Evolutionary conservation across 1,140 invertebrate genomes (phyloP), one percentile per base, ranked within the genome.

Genomic region (Nasonia giraulti): DNA sequence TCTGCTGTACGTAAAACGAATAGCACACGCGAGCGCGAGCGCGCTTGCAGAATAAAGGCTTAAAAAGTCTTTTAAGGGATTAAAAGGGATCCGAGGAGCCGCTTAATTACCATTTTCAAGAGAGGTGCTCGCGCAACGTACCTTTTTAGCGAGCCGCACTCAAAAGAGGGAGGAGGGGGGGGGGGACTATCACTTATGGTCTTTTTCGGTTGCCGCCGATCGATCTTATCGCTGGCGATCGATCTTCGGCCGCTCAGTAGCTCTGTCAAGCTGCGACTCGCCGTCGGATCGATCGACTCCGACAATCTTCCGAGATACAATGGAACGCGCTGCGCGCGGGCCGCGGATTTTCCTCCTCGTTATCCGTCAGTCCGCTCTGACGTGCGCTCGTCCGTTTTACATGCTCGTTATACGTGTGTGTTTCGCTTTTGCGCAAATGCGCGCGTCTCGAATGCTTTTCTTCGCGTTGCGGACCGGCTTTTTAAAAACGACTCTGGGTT

Each of bases 161-260:
- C 37, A 3, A 12, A 12, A 80, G n/a, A 47, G 68, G 71, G 50
- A 80, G 14, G 14, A n/a, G 3, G 17, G 33, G 17, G 1, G 23
- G 77, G 10, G 27, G 5, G 66, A 68, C 77, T 80, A 76, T 85
- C 68, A 81, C 78, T 80, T 82, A 84, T 77, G 44, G 40, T 75
- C 68, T 83, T 86, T 84, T 44, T 82, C 66, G 84, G 89, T 87
- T 83, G 87, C 88, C 86, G 87, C 88, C 90, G 89, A 91, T 91
- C 90, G 88, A 89, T 89, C 90, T 88, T 91, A 91, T 91, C 91
- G 90, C 86, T 87, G 88, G 86, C 90, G 89, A 91, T 91, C 90
- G 90, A 91, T 91, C 90, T 91, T 87, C 85, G 76, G 31, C 74
- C 87, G 86, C 85, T 27, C 14, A 50, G 86, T 85, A 87, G 88